Evolutionary conservation across 2,888 invertebrate species (phyloP).

Genomic region (Heliconius hortense): DNA sequence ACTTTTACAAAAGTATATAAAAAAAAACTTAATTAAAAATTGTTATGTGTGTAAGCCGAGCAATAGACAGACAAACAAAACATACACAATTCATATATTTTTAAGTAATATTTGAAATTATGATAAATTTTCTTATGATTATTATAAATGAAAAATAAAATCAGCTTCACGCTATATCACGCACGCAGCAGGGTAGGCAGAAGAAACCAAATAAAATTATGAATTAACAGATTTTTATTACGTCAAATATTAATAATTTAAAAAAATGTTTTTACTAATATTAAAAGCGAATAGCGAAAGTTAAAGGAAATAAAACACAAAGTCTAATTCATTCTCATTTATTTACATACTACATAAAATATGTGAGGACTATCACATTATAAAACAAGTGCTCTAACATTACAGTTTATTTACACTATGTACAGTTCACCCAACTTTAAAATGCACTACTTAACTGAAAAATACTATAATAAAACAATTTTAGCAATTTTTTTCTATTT

Average conservation of each 20-base stretch:
- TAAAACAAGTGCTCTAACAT: slow-evolving; percentile 69
- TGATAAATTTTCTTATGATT: no score
- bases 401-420: slow-evolving; percentile 65
- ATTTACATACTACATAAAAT: slow-evolving; percentile 74
- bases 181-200: no score
- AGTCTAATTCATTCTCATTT: slow-evolving; percentile 74
- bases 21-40: no score
- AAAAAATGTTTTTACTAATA: not conserved
- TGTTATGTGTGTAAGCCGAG: no score
- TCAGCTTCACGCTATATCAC: no score
- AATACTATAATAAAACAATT: slow-evolving; percentile 40
- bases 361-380: slow-evolving; percentile 75
- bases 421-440: slow-evolving; percentile 60
- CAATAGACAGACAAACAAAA: no score
- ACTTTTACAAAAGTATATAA: no score
- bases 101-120: no score
- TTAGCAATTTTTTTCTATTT: slow-evolving; percentile 17
- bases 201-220: no score
- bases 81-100: no score
- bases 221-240: not conserved
- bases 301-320: slow-evolving; percentile 45
- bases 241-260: not conserved
- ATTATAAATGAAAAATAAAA: no score
- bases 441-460: slow-evolving; percentile 58
- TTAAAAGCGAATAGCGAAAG: not conserved